These are phyloP conservation scores for Macroramphosus scolopax DNA, from an alignment of 2,797 vertebrate species.

Conservation along the genomic window DNA sequence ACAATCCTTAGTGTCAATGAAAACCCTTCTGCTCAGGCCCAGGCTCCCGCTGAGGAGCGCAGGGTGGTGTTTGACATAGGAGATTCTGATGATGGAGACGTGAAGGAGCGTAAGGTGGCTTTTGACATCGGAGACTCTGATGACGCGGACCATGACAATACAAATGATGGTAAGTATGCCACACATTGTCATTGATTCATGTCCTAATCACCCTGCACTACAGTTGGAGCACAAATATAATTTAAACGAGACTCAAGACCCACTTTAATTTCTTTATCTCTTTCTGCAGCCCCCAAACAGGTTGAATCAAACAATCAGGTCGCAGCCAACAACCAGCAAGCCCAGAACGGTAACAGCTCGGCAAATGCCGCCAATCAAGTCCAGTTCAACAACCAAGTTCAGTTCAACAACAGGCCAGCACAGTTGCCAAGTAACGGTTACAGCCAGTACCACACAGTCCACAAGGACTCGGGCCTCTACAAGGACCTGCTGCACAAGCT, in stretches of 20 bases:
- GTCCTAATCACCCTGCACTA: no score
- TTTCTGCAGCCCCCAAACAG: conserved; percentile 63
- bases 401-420: conserved; percentile 84
- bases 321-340: conserved; percentile 45
- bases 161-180: conserved; percentile 52
- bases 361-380: conserved; percentile 44
- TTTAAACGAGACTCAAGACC: no score
- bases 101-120: conserved; percentile 83
- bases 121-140: conserved; percentile 91
- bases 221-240: no score
- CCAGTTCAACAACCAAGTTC: conserved; percentile 62
- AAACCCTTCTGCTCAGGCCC: conserved; percentile 18
- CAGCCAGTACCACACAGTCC: conserved; percentile 96
- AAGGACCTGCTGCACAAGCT: conserved; percentile 97
- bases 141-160: conserved; percentile 59
- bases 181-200: no score
- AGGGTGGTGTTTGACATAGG: conserved; percentile 88
- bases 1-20: conserved; percentile 36
- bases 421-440: conserved; percentile 86
- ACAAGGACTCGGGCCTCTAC: conserved; percentile 97
- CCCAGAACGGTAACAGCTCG: conserved; percentile 41
- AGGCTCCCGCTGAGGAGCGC: conserved; percentile 78
- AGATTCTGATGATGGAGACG: conserved; percentile 82
- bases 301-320: conserved; percentile 32
- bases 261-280: not conserved